Evolutionary conservation across 2,113 vertebrate genomes (phyloP).

Genomic region (Saguinus imperator): DNA sequence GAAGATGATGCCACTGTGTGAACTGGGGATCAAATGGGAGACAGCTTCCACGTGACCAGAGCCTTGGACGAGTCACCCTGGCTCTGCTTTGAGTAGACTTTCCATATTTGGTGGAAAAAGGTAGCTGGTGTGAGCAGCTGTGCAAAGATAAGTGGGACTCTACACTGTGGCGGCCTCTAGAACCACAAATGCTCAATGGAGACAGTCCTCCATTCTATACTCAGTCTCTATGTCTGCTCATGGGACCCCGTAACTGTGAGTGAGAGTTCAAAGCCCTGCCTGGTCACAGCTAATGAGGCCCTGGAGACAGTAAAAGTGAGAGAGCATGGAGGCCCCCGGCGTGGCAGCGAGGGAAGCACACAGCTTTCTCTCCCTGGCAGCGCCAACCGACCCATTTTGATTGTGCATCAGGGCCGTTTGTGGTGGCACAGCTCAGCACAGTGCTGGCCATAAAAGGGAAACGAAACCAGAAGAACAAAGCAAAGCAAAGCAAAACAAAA

Average conservation of each 20-base stretch:
- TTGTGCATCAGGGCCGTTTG: rapidly evolving
- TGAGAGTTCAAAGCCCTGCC: not conserved
- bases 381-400: rapidly evolving
- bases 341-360: not conserved
- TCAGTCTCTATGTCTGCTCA: not conserved
- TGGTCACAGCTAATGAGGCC: not conserved
- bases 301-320: not conserved
- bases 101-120: not conserved
- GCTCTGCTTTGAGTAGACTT: not conserved
- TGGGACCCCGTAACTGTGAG: not conserved
- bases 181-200: not conserved
- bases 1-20: not conserved
- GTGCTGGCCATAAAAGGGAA: not conserved
- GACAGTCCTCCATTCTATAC: not conserved
- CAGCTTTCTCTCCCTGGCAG: not conserved
- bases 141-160: not conserved
- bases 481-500: not conserved
- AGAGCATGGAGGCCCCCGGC: not conserved
- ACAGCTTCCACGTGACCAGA: not conserved
- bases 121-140: not conserved
- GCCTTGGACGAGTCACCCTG: not conserved
- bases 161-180: not conserved
- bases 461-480: not conserved
- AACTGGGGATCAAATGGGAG: no score
- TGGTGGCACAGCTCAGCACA: no score